Base-by-base conservation (phyloP, 2,113 vertebrate genomes). In the Carassius gibelio region DNA sequence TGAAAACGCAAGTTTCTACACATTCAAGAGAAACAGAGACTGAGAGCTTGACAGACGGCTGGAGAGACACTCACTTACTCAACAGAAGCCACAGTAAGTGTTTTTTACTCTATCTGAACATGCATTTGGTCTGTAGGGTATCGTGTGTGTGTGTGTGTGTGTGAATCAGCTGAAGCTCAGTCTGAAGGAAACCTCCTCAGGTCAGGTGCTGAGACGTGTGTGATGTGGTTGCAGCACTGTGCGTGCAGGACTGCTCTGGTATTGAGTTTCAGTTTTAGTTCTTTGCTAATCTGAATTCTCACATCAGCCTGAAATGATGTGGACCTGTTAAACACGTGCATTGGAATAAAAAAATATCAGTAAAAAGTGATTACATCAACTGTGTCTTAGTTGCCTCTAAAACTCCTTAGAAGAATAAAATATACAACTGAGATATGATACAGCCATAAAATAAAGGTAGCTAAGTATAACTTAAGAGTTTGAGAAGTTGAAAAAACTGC, bases 211-310 rank as follows among this genome's bases (percentile, higher is more conserved):
- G 30, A 36, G 30, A 38, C 10, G 17, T 61, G 62, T 52, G 45
- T 48, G 80, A 13, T 82, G 62, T 34, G 62, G 61, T 57, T 15
- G 17, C 50, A 36, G 75, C 13, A 21, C 42, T 82, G 80, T 68
- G 64, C n/a, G 48, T 57, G 81, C 55, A 55, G 81, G 36, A n/a
- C 21, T 14, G 59, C 74, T 68, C 23, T 52, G 21, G 64, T 34
- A 52, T 30, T 26, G 0, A 68, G 83, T 84, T 84, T 84, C 83
- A 55, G 17, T 84, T 2, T 84, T 34, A 84, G 19, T 66, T 17
- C 8, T 59, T 21, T 36, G 7, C 17, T 75, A 11, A 15, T 75
- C 45, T 52, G 50, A 34, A 57, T 11, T 36, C 50, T 26, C 50
- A 77, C 50, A 77, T 77, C 75, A 57, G 26, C 21, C 75, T 11